Percentiles rank a stretch among this genome's conserved stretches.
Conservation (phyloP, 1,140 invertebrate species). For the Cyclina sinensis region DNA sequence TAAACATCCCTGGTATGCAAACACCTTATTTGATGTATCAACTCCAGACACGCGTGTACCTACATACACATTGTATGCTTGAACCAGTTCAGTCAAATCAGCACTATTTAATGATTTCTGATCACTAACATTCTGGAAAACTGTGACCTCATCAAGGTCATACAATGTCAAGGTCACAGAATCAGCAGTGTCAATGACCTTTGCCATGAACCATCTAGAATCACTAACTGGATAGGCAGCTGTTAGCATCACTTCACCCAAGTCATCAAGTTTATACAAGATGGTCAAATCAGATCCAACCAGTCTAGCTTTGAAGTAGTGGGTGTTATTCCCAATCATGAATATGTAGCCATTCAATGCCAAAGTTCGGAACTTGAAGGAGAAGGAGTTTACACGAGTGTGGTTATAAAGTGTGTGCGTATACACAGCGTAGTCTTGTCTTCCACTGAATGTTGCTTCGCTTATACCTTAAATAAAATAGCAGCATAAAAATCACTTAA, state of each 20-base stretch:
- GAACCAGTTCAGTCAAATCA: conserved; percentile 8
- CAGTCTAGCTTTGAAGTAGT: conserved; percentile 57
- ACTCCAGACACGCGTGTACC: background rate
- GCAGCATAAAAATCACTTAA: no score
- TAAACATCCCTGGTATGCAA: conserved; percentile 91
- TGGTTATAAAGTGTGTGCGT: conserved; percentile 14
- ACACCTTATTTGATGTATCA: background rate
- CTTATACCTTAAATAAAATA: conserved; percentile 67
- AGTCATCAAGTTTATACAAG: conserved; percentile 50
- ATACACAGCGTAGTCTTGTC: conserved; percentile 16
- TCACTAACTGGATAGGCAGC: conserved; percentile 62
- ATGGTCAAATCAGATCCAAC: conserved; percentile 59
- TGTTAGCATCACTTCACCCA: background rate
- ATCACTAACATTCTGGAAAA: background rate
- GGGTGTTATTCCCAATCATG: conserved; percentile 28
- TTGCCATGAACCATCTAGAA: conserved; percentile 62
- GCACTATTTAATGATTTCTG: background rate
- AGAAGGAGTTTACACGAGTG: conserved; percentile 5
- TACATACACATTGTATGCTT: background rate
- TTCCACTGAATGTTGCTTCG: conserved; percentile 64
- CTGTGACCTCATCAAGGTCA: conserved; percentile 27
- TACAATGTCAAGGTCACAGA: conserved; percentile 57
- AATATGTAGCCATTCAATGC: conserved; percentile 71
- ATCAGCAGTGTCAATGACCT: conserved; percentile 41
- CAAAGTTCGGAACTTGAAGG: conserved; percentile 69